phyloP scores from a whole-genome alignment of 1,140 invertebrate species.

The Forficula auricularia region DNA sequence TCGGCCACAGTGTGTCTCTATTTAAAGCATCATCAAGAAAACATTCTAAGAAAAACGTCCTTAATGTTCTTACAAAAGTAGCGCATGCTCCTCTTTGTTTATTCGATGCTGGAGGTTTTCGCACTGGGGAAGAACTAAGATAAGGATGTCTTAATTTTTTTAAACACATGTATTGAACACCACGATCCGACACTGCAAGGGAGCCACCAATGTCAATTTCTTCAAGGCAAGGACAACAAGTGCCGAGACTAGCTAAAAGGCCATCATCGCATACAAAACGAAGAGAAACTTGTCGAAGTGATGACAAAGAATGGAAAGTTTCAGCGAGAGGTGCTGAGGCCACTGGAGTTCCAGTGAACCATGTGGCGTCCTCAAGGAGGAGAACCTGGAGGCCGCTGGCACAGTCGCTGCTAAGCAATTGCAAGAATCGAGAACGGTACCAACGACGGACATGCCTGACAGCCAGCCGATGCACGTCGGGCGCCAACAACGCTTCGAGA shows the following conservation, averaged over 20 bases:
- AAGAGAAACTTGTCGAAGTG: constrained; percentile 7
- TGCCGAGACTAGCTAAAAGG: constrained; percentile 9
- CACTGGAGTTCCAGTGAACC: constrained; percentile 9
- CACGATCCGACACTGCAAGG: constrained; percentile 7
- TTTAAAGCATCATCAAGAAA: constrained; percentile 8
- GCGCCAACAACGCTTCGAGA: constrained; percentile 6
- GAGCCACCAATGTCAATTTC: constrained; percentile 10
- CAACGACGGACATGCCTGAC: constrained; percentile 9
- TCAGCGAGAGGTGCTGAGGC: constrained; percentile 1
- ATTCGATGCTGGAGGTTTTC: no score
- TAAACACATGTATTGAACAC: constrained; percentile 7
- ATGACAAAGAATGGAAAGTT: constrained; percentile 5
- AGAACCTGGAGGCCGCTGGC: constrained; percentile 6
- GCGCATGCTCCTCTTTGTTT: neutral
- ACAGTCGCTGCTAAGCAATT: constrained; percentile 4
- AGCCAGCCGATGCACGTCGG: constrained; percentile 7
- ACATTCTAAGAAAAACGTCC: constrained; percentile 5
- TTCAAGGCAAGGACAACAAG: constrained; percentile 7
- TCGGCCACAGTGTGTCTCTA: constrained; percentile 1
- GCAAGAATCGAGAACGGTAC: constrained; percentile 5
- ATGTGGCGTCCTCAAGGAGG: constrained; percentile 9
- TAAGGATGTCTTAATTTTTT: no score
- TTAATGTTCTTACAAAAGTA: neutral
- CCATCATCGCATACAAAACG: constrained; percentile 10
- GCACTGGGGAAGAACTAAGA: no score